These are phyloP conservation scores for Felis chaus DNA, from an alignment of 2,113 vertebrate species.

Conservation along the genomic window DNA sequence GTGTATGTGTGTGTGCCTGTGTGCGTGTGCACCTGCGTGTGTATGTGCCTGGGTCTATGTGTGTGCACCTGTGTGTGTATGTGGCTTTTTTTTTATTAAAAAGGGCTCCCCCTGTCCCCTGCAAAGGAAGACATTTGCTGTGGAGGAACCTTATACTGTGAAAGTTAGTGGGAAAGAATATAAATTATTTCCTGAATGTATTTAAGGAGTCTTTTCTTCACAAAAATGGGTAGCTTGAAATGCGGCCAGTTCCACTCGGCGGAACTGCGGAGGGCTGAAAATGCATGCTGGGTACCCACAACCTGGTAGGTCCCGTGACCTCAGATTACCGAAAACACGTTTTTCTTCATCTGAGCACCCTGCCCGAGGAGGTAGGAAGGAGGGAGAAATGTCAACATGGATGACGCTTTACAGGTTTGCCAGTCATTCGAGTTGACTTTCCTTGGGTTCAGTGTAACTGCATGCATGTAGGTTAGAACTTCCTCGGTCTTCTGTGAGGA, in stretches of 20 bases:
- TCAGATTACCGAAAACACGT: accelerated
- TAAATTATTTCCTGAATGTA: neutral
- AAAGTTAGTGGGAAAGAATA: neutral
- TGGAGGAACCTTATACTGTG: neutral
- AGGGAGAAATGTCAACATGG: neutral
- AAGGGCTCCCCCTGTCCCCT: neutral
- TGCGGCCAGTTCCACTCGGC: no score
- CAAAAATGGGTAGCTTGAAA: neutral
- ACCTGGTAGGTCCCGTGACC: accelerated
- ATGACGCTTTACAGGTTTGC: neutral
- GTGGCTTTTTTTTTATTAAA: neutral
- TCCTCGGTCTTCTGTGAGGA: neutral
- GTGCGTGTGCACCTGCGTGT: no score
- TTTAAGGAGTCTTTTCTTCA: neutral
- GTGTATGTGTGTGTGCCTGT: no score
- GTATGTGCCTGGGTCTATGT: no score
- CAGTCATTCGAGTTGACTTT: neutral
- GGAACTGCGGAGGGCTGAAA: neutral
- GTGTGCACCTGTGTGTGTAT: no score
- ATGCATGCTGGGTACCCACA: accelerated
- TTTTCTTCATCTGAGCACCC: neutral
- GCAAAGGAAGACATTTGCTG: neutral
- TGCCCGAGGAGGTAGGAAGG: no score
- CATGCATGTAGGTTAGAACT: neutral
- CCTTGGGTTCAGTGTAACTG: neutral